Conservation (phyloP, 2,888 invertebrate species). For the Criorhina ranunculi region DNA sequence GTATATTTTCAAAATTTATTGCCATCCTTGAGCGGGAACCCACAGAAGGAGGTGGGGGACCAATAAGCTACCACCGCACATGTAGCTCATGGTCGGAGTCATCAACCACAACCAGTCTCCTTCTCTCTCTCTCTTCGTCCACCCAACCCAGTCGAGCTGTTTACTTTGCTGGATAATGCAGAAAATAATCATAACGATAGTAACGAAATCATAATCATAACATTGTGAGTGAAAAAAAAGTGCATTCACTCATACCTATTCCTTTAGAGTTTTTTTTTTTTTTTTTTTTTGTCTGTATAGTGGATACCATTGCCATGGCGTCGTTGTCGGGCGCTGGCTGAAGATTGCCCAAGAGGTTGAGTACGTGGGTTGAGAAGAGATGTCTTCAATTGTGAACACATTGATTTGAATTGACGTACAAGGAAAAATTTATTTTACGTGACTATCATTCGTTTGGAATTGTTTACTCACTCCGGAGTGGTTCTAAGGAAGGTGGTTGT, state of each 20-base stretch:
- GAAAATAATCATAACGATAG: conserved; percentile 71
- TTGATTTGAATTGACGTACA: conserved; percentile 73
- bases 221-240: conserved; percentile 57
- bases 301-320: conserved; percentile 29
- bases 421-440: conserved; percentile 61
- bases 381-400: conserved; percentile 69
- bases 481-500: conserved; percentile 14
- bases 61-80: conserved; percentile 66
- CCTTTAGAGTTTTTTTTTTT: conserved; percentile 40
- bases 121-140: too few relatives aligned
- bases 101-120: conserved; percentile 47
- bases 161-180: conserved; percentile 66
- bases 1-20: conserved; percentile 64
- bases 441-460: conserved; percentile 61
- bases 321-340: conserved; percentile 40
- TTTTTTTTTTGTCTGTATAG: conserved; percentile 39
- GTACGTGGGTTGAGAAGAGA: conserved; percentile 71
- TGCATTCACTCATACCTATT: conserved; percentile 29
- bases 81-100: conserved; percentile 65
- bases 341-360: conserved; percentile 57
- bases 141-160: conserved; percentile 64
- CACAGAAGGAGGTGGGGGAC: conserved; percentile 17
- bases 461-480: conserved; percentile 41
- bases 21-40: conserved; percentile 52
- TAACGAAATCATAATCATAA: conserved; percentile 73